Conservation (phyloP, 2,113 vertebrate genomes). For the Hippocampus guttulatus region DNA sequence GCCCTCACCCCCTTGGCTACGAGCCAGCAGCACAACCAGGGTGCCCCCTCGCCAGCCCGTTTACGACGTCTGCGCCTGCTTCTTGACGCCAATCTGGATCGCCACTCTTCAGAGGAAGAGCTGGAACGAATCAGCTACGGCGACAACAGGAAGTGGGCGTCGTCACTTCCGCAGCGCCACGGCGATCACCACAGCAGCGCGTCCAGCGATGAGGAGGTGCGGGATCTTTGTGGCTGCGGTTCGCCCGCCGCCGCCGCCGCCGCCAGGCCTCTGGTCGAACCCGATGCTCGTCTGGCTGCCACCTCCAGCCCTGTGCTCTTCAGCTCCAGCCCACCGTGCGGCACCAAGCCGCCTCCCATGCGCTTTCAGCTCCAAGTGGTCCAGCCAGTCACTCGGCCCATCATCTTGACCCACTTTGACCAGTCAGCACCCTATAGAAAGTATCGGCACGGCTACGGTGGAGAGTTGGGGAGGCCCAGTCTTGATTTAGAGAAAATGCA, state of each 20-base stretch:
- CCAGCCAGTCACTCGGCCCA: constrained; percentile 68
- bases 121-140: constrained; percentile 82
- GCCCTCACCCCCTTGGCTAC: constrained; percentile 81
- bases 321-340: constrained; percentile 85
- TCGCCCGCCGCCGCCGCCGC: constrained; percentile 55
- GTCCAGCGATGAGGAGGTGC: constrained; percentile 89
- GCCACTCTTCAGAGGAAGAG: constrained; percentile 87
- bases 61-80: constrained; percentile 77
- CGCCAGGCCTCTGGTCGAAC: constrained; percentile 41
- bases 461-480: constrained; percentile 81
- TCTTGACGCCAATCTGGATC: constrained; percentile 80
- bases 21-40: constrained; percentile 86
- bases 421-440: constrained; percentile 82
- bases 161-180: constrained; percentile 65
- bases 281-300: constrained; percentile 48
- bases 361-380: constrained; percentile 71
- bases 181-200: constrained; percentile 75
- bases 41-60: constrained; percentile 74
- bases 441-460: constrained; percentile 74
- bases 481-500: constrained; percentile 93
- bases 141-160: constrained; percentile 81
- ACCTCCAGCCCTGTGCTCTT: constrained; percentile 82
- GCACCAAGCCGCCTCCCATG: constrained; percentile 75
- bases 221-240: constrained; percentile 74
- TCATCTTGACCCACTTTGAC: constrained; percentile 80